Evolutionary conservation across 2,113 vertebrate genomes (phyloP).

Genomic region (Elachura formosa): DNA sequence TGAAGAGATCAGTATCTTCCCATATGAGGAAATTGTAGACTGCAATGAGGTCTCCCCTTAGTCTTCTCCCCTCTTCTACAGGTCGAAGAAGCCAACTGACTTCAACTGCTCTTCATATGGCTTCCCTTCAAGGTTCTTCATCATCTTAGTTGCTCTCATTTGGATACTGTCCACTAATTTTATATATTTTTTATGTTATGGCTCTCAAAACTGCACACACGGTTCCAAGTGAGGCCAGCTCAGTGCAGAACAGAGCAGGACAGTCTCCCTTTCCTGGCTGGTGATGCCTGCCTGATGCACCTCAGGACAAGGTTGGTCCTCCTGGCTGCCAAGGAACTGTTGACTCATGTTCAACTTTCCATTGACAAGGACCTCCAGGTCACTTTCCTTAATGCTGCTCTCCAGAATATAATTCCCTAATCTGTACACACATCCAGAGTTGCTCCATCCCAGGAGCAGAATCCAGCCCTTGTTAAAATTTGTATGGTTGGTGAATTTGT

Average conservation of each 20-base stretch:
- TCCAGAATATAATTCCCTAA: not conserved
- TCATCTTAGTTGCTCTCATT: not conserved
- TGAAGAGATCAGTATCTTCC: too few species aligned
- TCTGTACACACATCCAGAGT: too few species aligned
- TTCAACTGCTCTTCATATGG: not conserved
- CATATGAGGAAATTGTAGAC: not conserved
- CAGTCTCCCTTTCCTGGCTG: not conserved
- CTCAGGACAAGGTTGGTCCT: not conserved
- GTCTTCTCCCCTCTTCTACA: not conserved
- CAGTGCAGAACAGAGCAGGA: fast-evolving
- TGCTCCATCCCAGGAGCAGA: not conserved
- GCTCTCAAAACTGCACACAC: too few species aligned
- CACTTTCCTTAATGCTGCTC: not conserved
- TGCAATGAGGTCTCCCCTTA: not conserved
- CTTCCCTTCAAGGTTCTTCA: not conserved
- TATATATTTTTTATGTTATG: not conserved
- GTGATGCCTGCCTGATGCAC: too few species aligned
- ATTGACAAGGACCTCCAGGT: not conserved
- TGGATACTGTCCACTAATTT: not conserved
- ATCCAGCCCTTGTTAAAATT: not conserved
- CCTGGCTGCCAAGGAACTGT: too few species aligned
- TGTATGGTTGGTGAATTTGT: not conserved
- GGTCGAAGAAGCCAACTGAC: not conserved
- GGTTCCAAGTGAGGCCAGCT: not conserved
- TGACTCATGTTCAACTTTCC: not conserved